Conservation (phyloP, 2,888 invertebrate genomes). For the Amblyjoppa proteus region DNA sequence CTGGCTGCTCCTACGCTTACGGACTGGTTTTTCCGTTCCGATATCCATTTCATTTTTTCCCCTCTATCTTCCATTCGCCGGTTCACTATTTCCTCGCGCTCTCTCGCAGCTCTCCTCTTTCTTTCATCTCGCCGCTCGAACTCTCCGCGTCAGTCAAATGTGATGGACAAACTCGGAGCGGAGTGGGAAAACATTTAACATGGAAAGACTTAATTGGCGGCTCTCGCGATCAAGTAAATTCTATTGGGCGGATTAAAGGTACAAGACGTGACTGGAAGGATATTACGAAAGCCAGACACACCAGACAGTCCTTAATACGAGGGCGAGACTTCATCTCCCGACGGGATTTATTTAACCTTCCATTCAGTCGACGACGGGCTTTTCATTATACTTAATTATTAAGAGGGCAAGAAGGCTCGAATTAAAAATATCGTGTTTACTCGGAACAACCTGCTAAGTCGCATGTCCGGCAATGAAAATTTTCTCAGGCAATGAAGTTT, state of each 20-base stretch:
- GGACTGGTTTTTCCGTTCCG: neutral
- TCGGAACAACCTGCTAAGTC: neutral
- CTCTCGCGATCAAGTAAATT: slow-evolving; percentile 34
- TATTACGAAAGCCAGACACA: neutral
- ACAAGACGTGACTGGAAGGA: slow-evolving; percentile 34
- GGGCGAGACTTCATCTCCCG: slow-evolving; percentile 15
- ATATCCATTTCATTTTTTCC: neutral
- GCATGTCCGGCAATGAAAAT: neutral
- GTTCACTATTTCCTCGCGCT: neutral
- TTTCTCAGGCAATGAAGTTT: neutral
- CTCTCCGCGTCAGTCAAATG: slow-evolving; percentile 30
- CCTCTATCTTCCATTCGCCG: neutral
- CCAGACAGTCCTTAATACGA: neutral
- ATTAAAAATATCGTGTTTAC: neutral
- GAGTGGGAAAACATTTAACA: slow-evolving; percentile 28
- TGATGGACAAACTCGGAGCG: neutral
- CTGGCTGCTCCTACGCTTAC: neutral
- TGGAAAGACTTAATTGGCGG: slow-evolving; percentile 40
- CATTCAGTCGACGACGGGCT: neutral
- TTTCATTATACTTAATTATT: neutral
- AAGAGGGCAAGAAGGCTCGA: neutral
- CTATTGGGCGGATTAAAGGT: slow-evolving; percentile 44
- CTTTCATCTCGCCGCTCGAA: neutral
- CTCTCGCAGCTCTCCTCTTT: slow-evolving; percentile 13
- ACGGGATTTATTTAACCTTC: slow-evolving; percentile 34